Base-by-base conservation (phyloP, 2,113 vertebrate genomes). In the Synchiropus splendidus region DNA sequence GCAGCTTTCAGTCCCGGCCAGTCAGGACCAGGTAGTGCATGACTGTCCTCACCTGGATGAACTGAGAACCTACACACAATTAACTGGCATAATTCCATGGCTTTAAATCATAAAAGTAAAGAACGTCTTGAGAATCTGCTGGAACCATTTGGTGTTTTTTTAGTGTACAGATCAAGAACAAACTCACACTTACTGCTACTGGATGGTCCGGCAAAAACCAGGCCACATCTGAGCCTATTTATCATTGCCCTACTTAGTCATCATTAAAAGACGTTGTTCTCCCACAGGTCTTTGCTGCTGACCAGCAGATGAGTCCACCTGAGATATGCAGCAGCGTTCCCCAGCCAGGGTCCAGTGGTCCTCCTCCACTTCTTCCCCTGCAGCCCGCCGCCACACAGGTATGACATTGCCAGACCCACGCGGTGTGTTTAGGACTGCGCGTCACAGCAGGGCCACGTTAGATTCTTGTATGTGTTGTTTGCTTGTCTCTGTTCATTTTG, bases 321-420 rank as follows among this genome's bases (percentile, higher is more conserved):
- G 75, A 80, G 18, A 43, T 65, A 18, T 16, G 67, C 9, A 42
- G 54, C 49, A 52, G 45, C 48, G 61, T 75, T 9, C 36, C 61
- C 34, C 88, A 71, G 43, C 76, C 85, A 58, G 67, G 80, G 13
- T 63, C 83, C 27, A 13, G 83, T 39, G 46, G 54, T 43, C 34
- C 71, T 36, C 48, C 67, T 14, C 64, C 69, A 2, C 65, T 88
- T 15, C 86, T 87, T 42, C 88, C 90, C 12, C 79, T 92, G 9
- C 90, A 92, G 73, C 86, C 90, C 45, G 73, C 84, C 2, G 79
- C 84, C 2, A 78, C 88, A 2, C 79, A 79, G 67, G 80, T 86
- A 44, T 33, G 70, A 64, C 45, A 18, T 43, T 8, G 21, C 21
- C 21, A 27, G 21, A 27, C 21, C 8, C 21, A 4, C 8, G 4